Evolutionary conservation across 2,113 vertebrate genomes (phyloP), one percentile per base, ranked within the genome.

Genomic region (Orthonyx spaldingii): DNA sequence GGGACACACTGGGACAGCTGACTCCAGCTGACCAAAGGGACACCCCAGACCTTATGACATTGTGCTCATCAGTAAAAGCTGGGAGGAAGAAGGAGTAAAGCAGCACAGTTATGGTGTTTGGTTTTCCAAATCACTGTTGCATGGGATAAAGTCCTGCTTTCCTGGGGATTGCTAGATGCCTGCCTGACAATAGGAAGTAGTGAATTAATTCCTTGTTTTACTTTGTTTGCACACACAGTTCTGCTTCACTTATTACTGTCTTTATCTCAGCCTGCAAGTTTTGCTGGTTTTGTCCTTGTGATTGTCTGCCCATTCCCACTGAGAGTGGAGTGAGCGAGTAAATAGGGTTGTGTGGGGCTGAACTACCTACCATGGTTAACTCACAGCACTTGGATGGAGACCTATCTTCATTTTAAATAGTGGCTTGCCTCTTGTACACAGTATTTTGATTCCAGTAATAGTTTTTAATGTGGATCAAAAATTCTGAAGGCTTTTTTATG

Each of bases 71-170:
- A 35, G 6, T 30, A 56, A 50, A 72, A 77, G 14, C 44, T 47
- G 35, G 7, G 16, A 56, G 18, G 39, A 88, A 35, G 61, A 15
- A 81, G 39, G 35, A 26, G 27, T 13, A 26, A 61, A 57, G n/a
- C 0, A 4, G 7, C 2, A 18, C 27, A 63, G 18, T 79, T 71
- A 17, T 0, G 3, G 4, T 60, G 32, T 23, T 76, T 83, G 33
- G 22, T 20, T 71, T 89, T 72, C 44, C 18, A 56, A 37, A 47
- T 80, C 35, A 13, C 35, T 32, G 26, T 41, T 71, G 44, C 9
- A 10, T 15, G 8, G 55, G 33, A 47, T 23, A 27, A 64, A 77
- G 16, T 50, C 28, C 8, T 59, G 30, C 35, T 89, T 84, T 74
- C 55, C 55, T 69, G 37, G 16, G 19, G 24, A 20, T 61, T 39